phyloP scores from a whole-genome alignment of 2,888 invertebrate species.

The Papilio demoleus region DNA sequence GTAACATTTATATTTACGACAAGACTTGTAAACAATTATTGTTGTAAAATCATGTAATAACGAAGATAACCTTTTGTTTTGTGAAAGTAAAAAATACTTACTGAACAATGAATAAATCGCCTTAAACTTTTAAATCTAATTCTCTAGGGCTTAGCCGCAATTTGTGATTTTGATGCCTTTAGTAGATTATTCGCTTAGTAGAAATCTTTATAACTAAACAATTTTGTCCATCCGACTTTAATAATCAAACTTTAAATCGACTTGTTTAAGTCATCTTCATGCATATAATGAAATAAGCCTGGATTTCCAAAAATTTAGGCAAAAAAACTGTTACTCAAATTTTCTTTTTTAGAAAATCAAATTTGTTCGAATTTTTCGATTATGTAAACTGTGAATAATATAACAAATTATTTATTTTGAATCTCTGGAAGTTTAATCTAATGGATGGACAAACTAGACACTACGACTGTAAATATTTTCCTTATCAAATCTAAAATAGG shows the following conservation, averaged over 20 bases:
- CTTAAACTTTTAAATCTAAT: slow-evolving; percentile 17
- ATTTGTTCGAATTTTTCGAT: too few relatives aligned
- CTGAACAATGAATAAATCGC: background rate
- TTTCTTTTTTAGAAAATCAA: background rate
- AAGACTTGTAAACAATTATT: too few relatives aligned
- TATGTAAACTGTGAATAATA: too few relatives aligned
- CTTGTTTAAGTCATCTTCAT: too few relatives aligned
- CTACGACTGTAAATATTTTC: slow-evolving; percentile 28
- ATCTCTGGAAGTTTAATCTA: background rate
- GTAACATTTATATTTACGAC: too few relatives aligned
- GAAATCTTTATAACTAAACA: slow-evolving; percentile 47
- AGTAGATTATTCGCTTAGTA: slow-evolving; percentile 55
- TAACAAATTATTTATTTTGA: too few relatives aligned
- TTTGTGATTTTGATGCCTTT: slow-evolving; percentile 81
- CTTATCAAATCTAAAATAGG: slow-evolving; percentile 11
- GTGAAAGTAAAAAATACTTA: background rate
- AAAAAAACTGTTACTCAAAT: too few relatives aligned
- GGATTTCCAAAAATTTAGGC: background rate
- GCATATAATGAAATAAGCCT: background rate
- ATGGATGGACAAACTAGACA: background rate
- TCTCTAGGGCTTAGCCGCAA: slow-evolving; percentile 69
- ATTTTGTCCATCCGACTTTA: slow-evolving; percentile 5
- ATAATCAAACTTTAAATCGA: background rate
- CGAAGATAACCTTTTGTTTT: too few relatives aligned
- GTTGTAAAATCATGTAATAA: too few relatives aligned